phyloP scores from a whole-genome alignment of 2,888 invertebrate genomes.

The Notocelia uddmanniana region DNA sequence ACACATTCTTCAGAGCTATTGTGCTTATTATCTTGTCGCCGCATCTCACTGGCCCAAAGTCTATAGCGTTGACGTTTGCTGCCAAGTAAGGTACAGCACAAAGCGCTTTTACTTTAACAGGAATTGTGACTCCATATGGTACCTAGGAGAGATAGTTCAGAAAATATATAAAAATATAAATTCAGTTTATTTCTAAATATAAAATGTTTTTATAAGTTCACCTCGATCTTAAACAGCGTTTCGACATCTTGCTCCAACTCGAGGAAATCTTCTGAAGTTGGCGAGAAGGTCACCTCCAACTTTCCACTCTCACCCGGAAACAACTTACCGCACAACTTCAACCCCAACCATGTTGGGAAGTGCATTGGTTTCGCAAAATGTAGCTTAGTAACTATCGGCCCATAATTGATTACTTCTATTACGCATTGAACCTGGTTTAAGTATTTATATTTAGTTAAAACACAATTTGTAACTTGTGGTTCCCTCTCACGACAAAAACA shows the following conservation, averaged over 20 bases:
- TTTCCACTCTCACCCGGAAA: constrained; percentile 78
- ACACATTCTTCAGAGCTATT: constrained; percentile 86
- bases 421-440: constrained; percentile 70
- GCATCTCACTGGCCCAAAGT: constrained; percentile 86
- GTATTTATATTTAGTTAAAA: background rate
- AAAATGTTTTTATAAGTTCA: constrained; percentile 54
- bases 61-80: constrained; percentile 71
- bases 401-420: constrained; percentile 83
- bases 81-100: constrained; percentile 86
- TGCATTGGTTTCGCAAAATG: constrained; percentile 70
- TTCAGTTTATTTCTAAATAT: background rate
- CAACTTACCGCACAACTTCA: constrained; percentile 75
- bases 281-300: constrained; percentile 83
- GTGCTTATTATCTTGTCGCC: constrained; percentile 85
- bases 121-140: constrained; percentile 85
- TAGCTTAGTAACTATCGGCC: constrained; percentile 78
- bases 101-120: constrained; percentile 83
- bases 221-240: constrained; percentile 79
- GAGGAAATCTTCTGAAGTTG: constrained; percentile 73
- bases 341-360: constrained; percentile 67
- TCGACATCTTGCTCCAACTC: constrained; percentile 76
- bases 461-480: background rate
- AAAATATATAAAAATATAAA: background rate
- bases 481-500: background rate
- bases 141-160: constrained; percentile 67